Evolutionary conservation across 2,888 invertebrate genomes (phyloP).

Genomic region (Lithophane leautieri): DNA sequence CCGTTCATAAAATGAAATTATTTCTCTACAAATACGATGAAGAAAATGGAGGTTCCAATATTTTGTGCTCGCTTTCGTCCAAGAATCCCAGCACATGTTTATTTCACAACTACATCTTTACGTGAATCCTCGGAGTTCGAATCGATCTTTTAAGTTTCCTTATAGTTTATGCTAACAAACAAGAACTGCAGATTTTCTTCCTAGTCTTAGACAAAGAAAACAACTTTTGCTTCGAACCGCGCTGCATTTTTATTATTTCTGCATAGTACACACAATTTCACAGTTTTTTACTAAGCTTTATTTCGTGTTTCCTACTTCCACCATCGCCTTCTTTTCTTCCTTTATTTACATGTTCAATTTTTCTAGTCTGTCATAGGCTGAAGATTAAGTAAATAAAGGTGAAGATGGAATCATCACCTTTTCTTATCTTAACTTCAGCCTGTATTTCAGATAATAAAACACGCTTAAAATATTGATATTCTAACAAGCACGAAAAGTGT

Average conservation of each 20-base stretch:
- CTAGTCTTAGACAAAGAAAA: neutral
- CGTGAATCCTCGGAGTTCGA: neutral
- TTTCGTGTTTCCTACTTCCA: neutral
- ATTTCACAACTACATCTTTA: constrained; percentile 1
- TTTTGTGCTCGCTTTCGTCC: neutral
- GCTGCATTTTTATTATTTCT: neutral
- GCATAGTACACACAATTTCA: constrained; percentile 8
- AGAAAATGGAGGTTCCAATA: too few species aligned
- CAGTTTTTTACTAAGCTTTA: neutral
- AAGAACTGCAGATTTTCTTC: constrained; percentile 4
- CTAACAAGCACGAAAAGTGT: constrained; percentile 28
- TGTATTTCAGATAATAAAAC: neutral
- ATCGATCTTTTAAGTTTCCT: constrained; percentile 1
- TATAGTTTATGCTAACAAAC: neutral
- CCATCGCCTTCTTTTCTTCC: neutral
- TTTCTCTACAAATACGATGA: neutral
- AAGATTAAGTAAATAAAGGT: too few species aligned
- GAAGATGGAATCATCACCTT: too few species aligned
- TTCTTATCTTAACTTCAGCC: neutral
- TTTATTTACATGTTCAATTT: neutral
- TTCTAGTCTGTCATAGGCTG: too few species aligned
- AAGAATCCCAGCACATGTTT: neutral
- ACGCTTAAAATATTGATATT: constrained; percentile 38
- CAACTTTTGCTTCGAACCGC: neutral
- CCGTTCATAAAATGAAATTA: neutral